Base-by-base conservation (phyloP, 1,140 invertebrate species). In the Stegodyphus mimosarum region DNA sequence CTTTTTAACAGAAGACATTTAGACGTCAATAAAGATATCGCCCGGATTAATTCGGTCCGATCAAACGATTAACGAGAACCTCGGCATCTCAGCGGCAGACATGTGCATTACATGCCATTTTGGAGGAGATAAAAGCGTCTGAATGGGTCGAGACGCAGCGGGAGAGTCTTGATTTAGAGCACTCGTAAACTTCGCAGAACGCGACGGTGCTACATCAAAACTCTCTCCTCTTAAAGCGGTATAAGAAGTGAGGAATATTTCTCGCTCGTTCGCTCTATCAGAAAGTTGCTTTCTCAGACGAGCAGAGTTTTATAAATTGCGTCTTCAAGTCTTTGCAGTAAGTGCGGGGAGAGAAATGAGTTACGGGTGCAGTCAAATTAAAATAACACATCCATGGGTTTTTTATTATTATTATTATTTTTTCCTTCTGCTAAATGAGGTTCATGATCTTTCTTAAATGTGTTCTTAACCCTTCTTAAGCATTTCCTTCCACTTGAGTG, bases 91-190 rank as follows among this genome's bases (percentile, higher is more conserved):
- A 33, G 33, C 6, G 66, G 15, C 77, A n/a, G 77, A 70, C 64
- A 64, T n/a, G 48, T 81, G 78, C 69, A 72, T 81, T 81, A 81
- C 78, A 81, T 72, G 52, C 78, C 70, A 50, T 72, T 81, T 72
- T 60, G 70, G 53, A 13, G 53, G 15, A 71, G 70, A 81, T 72
- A 71, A 81, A 81, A 72, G 67, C 67, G 55, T 71, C 15, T 52
- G 60, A 11, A 81, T 72, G 71, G 69, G 78, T 7, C 53, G 6
- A 17, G 55, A n/a, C 69, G 6, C 67, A 49, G 53, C 69, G 70
- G 78, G 78, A 71, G 69, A 17, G 53, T 17, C 33, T 64, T 72
- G 78, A 81, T 81, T 81, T 81, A 69, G 71, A 69, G 53, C 55
- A 17, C 17, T 72, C 78, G 70, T 81, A 81, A 81, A 81, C 78